Evolutionary conservation across 2,888 invertebrate genomes (phyloP).

Genomic region (Myopa tessellatipennis): DNA sequence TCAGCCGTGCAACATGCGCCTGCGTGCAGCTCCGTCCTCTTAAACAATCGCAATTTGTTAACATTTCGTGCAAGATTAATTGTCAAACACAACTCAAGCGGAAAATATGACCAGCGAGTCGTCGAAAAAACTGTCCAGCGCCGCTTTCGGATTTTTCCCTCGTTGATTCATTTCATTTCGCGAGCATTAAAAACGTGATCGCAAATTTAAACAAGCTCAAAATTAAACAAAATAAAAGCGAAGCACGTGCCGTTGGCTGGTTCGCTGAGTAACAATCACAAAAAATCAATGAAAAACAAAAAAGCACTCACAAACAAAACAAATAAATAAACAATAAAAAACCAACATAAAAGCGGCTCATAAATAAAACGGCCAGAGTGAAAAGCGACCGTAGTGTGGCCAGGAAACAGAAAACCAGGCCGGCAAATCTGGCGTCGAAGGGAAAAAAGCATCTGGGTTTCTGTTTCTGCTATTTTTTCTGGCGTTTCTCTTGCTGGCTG

Average conservation of each 20-base stretch:
- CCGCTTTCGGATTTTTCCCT: background rate
- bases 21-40: background rate
- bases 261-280: background rate
- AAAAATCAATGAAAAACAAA: no score
- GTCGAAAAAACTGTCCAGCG: background rate
- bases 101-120: background rate
- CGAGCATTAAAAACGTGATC: constrained; percentile 11
- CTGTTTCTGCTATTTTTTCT: background rate
- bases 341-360: background rate
- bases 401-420: background rate
- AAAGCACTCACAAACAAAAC: no score
- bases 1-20: background rate
- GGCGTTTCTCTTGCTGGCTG: background rate
- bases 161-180: background rate
- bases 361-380: background rate
- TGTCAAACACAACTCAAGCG: background rate
- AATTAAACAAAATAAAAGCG: background rate
- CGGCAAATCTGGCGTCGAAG: background rate
- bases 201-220: constrained; percentile 7
- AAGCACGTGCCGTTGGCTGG: constrained; percentile 8
- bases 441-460: background rate
- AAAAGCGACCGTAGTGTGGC: background rate
- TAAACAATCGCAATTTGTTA: constrained; percentile 10
- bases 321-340: background rate
- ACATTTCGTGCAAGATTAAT: constrained; percentile 10